phyloP scores from a whole-genome alignment of 2,797 vertebrate species.

The Typhlichthys subterraneus region DNA sequence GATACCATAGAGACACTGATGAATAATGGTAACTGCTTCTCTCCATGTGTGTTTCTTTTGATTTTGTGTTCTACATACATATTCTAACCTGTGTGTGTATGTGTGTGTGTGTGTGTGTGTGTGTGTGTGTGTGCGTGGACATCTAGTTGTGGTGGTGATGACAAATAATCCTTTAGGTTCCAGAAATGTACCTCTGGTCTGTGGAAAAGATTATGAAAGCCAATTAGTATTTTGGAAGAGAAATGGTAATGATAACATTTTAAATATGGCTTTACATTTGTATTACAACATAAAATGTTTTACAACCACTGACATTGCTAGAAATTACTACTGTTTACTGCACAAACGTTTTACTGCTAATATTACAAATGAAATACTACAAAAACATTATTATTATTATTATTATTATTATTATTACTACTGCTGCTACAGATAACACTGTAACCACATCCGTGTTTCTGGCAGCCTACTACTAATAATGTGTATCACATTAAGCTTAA shows the following conservation, averaged over 20 bases:
- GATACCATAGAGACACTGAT: conserved; percentile 38
- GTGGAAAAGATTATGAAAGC: conserved; percentile 57
- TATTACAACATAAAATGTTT: background rate
- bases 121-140: background rate
- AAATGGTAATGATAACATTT: conserved; percentile 44
- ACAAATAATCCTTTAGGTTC: conserved; percentile 25
- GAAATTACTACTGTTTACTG: too few species aligned
- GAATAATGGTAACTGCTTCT: conserved; percentile 54
- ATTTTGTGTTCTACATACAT: background rate
- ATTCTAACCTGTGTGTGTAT: background rate
- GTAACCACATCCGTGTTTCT: background rate
- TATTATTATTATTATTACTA: background rate
- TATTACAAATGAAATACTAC: too few species aligned
- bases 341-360: too few species aligned
- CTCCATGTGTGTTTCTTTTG: background rate
- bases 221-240: conserved; percentile 68
- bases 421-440: background rate
- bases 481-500: background rate
- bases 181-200: conserved; percentile 54
- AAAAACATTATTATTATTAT: background rate
- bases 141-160: conserved; percentile 70
- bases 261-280: background rate
- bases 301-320: background rate
- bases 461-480: too few species aligned
- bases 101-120: conserved; percentile 11